phyloP scores from a whole-genome alignment of 2,797 vertebrate genomes.

The Dicrostonyx torquatus region DNA sequence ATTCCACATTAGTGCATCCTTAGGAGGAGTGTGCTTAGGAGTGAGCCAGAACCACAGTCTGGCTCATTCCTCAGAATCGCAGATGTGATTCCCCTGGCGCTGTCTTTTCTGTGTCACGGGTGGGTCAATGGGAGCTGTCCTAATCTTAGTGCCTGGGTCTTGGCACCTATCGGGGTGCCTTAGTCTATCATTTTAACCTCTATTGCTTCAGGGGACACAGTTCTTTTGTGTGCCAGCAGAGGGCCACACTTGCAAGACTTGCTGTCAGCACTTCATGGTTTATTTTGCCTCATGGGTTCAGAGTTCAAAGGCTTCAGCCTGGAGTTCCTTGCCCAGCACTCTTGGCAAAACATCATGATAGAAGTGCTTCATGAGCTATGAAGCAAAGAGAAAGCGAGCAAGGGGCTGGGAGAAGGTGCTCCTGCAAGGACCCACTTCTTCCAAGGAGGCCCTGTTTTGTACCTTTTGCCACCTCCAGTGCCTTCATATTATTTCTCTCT shows the following conservation, averaged over 20 bases:
- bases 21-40: too few relatives aligned
- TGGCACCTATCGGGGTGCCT: not conserved
- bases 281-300: not conserved
- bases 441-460: not conserved
- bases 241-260: not conserved
- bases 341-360: not conserved
- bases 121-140: not conserved
- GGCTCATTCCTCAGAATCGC: rapidly evolving
- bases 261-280: not conserved
- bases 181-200: not conserved
- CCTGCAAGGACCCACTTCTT: not conserved
- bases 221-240: not conserved
- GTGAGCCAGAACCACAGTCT: too few relatives aligned
- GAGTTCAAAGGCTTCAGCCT: not conserved
- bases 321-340: not conserved
- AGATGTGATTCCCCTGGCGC: not conserved
- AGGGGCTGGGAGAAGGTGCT: not conserved
- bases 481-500: not conserved
- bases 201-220: not conserved
- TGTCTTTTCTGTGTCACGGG: not conserved
- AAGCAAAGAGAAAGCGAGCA: not conserved
- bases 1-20: rapidly evolving
- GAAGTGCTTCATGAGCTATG: not conserved
- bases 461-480: not conserved
- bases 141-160: not conserved